Evolutionary conservation across 2,113 vertebrate species (phyloP).

Genomic region (Pygoscelis antarcticus): DNA sequence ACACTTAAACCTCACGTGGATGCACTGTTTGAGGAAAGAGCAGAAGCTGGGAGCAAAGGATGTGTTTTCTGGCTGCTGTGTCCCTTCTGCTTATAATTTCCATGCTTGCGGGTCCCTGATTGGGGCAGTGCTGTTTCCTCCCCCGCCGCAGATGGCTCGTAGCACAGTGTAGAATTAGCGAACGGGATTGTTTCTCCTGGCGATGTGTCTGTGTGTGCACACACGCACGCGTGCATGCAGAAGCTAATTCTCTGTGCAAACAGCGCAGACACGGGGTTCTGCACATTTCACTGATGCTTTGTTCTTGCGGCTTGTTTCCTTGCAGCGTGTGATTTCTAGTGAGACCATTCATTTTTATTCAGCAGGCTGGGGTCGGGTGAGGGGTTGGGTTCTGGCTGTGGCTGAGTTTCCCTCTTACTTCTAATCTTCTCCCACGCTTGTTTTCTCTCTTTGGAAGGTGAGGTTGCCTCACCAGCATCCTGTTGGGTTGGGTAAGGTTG

Average conservation of each 20-base stretch:
- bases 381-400: not conserved
- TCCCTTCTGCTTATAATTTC: not conserved
- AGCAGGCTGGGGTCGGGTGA: not conserved
- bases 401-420: not conserved
- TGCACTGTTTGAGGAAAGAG: not conserved
- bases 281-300: not conserved
- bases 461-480: not conserved
- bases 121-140: not conserved
- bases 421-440: not conserved
- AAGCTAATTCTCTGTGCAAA: not conserved
- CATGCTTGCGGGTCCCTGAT: not conserved
- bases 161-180: rapidly evolving
- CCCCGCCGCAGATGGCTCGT: not conserved
- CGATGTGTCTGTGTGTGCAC: rapidly evolving
- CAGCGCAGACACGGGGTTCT: not conserved
- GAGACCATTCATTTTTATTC: not conserved
- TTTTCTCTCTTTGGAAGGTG: not conserved
- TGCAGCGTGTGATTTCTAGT: rapidly evolving
- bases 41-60: not conserved
- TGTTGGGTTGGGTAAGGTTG: not conserved
- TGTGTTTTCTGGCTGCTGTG: not conserved
- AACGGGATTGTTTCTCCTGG: not conserved
- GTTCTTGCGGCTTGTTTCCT: not conserved
- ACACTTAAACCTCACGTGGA: not conserved
- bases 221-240: not conserved